Evolutionary conservation across 2,888 invertebrate species (phyloP).

Genomic region (Patella pellucida): DNA sequence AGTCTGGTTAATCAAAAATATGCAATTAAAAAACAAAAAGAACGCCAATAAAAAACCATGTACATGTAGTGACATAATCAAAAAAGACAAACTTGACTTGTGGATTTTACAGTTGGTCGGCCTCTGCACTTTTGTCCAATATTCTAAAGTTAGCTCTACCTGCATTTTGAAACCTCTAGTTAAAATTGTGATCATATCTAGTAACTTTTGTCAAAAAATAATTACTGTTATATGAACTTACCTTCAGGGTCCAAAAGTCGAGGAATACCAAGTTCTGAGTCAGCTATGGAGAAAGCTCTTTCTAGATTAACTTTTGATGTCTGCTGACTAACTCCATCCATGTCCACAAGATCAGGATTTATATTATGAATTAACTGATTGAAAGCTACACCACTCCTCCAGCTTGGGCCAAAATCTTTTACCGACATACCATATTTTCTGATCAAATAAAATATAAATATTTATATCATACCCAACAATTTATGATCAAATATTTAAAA

Average conservation of each 20-base stretch:
- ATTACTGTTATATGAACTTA: conserved; percentile 38
- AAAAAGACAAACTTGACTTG: too few species aligned
- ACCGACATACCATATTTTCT: conserved; percentile 90
- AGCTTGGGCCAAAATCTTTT: conserved; percentile 93
- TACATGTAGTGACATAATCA: too few species aligned
- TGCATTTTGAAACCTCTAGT: too few species aligned
- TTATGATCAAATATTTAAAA: too few species aligned
- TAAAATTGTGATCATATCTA: too few species aligned
- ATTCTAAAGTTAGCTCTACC: too few species aligned
- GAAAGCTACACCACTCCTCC: conserved; percentile 97
- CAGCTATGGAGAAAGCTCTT: conserved; percentile 93
- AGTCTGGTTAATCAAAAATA: too few species aligned
- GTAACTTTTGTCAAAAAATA: not conserved
- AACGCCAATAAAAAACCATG: too few species aligned
- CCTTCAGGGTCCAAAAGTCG: conserved; percentile 90
- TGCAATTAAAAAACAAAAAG: too few species aligned
- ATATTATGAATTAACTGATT: conserved; percentile 95
- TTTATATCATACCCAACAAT: too few species aligned
- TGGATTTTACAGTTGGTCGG: too few species aligned
- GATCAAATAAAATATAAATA: conserved; percentile 48
- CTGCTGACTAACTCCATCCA: conserved; percentile 83
- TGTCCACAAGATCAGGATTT: conserved; percentile 90
- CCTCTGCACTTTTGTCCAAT: too few species aligned
- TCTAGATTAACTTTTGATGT: conserved; percentile 88
- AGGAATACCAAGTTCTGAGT: conserved; percentile 90